These are phyloP conservation scores for Criorhina ranunculi DNA, from an alignment of 2,888 invertebrate species.

Conservation along the genomic window DNA sequence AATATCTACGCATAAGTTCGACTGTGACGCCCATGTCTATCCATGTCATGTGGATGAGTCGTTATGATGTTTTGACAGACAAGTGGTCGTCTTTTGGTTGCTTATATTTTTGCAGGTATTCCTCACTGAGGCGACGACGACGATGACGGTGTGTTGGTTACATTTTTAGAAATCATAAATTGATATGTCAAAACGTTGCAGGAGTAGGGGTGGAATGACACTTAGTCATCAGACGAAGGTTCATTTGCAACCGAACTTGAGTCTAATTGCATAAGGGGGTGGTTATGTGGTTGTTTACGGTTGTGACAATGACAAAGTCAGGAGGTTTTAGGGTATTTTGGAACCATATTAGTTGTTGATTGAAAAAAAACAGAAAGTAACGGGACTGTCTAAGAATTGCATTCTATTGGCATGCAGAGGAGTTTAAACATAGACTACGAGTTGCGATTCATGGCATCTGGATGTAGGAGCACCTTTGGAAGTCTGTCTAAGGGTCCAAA, in stretches of 20 bases:
- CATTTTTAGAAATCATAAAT: slow-evolving; percentile 66
- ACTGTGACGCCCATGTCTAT: slow-evolving; percentile 26
- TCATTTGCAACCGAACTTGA: slow-evolving; percentile 41
- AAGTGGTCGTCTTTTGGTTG: slow-evolving; percentile 53
- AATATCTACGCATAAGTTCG: slow-evolving; percentile 68
- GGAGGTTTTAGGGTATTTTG: neutral
- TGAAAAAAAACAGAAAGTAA: no score
- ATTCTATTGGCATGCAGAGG: no score
- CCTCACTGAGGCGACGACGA: neutral
- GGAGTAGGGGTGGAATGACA: neutral
- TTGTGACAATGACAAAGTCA: slow-evolving; percentile 7
- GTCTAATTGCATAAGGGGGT: slow-evolving; percentile 37
- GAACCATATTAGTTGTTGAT: no score
- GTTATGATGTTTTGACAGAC: slow-evolving; percentile 75
- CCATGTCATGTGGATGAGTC: slow-evolving; percentile 70
- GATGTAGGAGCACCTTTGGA: no score
- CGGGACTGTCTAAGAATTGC: no score
- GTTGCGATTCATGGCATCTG: no score
- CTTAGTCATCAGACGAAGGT: slow-evolving; percentile 23
- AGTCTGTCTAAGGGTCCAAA: no score
- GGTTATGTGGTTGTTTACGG: slow-evolving; percentile 38
- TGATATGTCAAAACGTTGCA: slow-evolving; percentile 60
- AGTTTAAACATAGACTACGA: no score
- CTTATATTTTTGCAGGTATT: slow-evolving; percentile 1
- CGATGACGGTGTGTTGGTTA: neutral